Evolutionary conservation across 2,113 vertebrate species (phyloP).

Genomic region (Apaloderma vittatum): DNA sequence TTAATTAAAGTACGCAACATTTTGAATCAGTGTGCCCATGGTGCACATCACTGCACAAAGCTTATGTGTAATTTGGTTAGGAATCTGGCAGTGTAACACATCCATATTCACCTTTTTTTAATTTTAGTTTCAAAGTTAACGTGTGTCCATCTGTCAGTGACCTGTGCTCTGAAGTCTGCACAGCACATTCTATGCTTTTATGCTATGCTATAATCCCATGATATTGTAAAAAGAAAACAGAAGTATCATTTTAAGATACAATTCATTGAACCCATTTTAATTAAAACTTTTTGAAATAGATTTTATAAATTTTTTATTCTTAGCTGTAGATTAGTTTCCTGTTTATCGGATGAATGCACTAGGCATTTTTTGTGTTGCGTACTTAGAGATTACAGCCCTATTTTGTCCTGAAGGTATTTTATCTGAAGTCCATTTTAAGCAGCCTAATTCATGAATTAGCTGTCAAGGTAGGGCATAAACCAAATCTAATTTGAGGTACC

Average conservation of each 20-base stretch:
- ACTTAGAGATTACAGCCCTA: constrained; percentile 20
- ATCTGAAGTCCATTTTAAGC: constrained; percentile 54
- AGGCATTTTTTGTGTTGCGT: background rate
- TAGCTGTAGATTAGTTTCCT: constrained; percentile 28
- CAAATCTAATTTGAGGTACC: constrained; percentile 10
- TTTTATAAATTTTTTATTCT: constrained; percentile 42
- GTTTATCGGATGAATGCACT: constrained; percentile 13
- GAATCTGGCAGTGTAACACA: background rate
- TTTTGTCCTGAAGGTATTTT: constrained; percentile 50
- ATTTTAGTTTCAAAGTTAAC: background rate
- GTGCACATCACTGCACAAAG: background rate
- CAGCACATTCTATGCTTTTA: background rate
- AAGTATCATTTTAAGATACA: constrained; percentile 21
- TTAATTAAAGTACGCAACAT: background rate
- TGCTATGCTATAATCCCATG: background rate
- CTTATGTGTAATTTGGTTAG: background rate
- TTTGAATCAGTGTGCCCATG: background rate
- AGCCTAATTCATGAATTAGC: constrained; percentile 32
- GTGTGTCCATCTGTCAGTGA: background rate
- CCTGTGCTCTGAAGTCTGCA: background rate
- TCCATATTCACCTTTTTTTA: background rate
- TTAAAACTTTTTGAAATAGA: constrained; percentile 43
- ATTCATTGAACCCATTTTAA: constrained; percentile 33
- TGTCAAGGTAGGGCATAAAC: constrained; percentile 29
- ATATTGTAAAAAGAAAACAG: background rate